Evolutionary conservation across 2,113 vertebrate genomes (phyloP), one percentile per base, ranked within the genome.

Genomic region (Psephotus haematonotus): DNA sequence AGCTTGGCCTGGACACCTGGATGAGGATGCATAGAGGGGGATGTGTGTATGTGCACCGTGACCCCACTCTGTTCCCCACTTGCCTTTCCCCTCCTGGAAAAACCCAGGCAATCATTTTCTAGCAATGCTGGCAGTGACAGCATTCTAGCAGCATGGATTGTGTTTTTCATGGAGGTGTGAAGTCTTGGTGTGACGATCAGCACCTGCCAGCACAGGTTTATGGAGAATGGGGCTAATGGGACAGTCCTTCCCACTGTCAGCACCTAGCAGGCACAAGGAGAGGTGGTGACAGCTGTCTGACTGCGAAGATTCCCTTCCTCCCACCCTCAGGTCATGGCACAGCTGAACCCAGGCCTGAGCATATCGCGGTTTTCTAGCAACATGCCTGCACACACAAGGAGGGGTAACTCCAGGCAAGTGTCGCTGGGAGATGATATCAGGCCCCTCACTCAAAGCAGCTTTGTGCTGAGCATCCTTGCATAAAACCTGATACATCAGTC

Each of bases 21-120:
- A 19, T 62, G 49, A 25, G 31, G 13, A 17, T 7, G 0, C 62
- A 10, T 17, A 22, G 57, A 35, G 22, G 13, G 13, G 57, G 57
- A 59, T 59, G 22, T 4, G 1, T 62, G 4, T 25, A 39, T 11
- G 7, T n/a, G 49, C 59, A 13, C 17, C 1, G 0, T 28, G 52
- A 19, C 29, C 47, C 33, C 10, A 3, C 17, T 35, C 9, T 27
- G 7, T 6, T 62, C 19, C 55, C 17, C 29, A 9, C 4, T 33
- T 69, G 17, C 27, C 37, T 44, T 18, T 41, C 10, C 7, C 7
- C n/a, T 92, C 85, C 78, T 62, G 62, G 24, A 43, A 47, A 81
- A 82, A 47, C 1, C 35, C 43, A 65, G 52, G 7, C 1, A 6
- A 80, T n/a, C 2, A 10, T 70, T 91, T 82, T 63, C 82, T n/a